Base-by-base conservation (phyloP, 2,888 invertebrate genomes). In the Cryptosula pallasiana region DNA sequence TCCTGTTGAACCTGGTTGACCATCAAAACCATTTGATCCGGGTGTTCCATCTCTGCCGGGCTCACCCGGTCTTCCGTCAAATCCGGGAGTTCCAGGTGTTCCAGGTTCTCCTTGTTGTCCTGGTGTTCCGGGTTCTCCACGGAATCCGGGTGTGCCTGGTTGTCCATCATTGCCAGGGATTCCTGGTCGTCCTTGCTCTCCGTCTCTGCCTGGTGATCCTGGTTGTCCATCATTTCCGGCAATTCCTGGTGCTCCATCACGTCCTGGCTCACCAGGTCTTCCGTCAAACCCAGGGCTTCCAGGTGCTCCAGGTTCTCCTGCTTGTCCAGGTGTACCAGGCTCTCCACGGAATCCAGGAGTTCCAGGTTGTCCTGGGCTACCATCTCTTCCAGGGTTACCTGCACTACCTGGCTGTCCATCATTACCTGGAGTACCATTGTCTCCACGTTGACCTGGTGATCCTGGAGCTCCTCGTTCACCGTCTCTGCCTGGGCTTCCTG, bases 391-490 rank as follows among this genome's bases (percentile, higher is more conserved):
- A 27, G 73, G 69, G 13, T 29, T 35, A 23, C 73, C 73, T 16
- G 20, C 35, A 13, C 35, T 27, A 35, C 73, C 73, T n/a, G 63
- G 36, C 29, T 23, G 29, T 9, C 58, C 75, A 54, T 23, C 29
- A 73, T 71, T n/a, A 1, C 75, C 75, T 23, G 55, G 32, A 25
- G 63, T 27, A 55, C 71, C 72, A 5, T 57, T 5, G 1, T 70
- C 34, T 9, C 73, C 73, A 25, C n/a, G 25, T 23, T 23, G 58
- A 13, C 75, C 75, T 1, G 74, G 73, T 58, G 69, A 36, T 5
- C 75, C 75, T 25, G 71, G 71, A 27, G 1, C 13, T 35, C 75
- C 75, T 2, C 29, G 58, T 20, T 32, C 45, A 9, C 73, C 73
- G 13, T 1, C 3, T 20, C 35, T 36, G 34, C 73, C 73, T 29